A percentile compares a stretch with the other conserved stretches of the same genome.
These are phyloP conservation scores for Chaetophractus vellerosus DNA, from an alignment of 2,797 vertebrate genomes.

Conservation along the genomic window DNA sequence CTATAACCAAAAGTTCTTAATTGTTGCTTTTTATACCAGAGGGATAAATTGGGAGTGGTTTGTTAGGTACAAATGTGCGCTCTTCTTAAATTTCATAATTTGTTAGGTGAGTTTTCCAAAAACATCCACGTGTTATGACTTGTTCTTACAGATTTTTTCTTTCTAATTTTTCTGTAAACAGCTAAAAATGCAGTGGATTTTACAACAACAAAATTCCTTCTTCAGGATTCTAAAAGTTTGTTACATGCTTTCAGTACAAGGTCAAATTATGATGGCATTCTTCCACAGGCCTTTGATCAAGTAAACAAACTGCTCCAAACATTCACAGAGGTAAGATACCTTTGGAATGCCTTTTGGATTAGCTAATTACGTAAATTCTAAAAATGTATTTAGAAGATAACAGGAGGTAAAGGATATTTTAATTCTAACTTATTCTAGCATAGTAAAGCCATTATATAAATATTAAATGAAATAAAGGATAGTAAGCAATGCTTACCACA, in stretches of 20 bases:
- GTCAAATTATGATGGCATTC: constrained; percentile 90
- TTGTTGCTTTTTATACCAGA: constrained; percentile 57
- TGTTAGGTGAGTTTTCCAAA: constrained; percentile 28
- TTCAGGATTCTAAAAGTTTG: constrained; percentile 89
- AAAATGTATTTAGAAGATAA: background rate
- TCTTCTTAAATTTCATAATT: constrained; percentile 57
- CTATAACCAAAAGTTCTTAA: background rate
- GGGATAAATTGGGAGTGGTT: background rate
- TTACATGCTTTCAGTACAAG: constrained; percentile 90
- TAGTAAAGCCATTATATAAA: constrained; percentile 48
- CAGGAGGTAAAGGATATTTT: background rate
- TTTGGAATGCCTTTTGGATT: background rate
- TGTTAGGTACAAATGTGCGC: background rate
- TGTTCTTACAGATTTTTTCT: constrained; percentile 49
- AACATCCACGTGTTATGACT: constrained; percentile 1
- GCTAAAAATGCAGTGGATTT: constrained; percentile 85
- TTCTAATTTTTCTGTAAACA: constrained; percentile 76
- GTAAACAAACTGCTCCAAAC: constrained; percentile 86
- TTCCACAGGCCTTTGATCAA: constrained; percentile 87
- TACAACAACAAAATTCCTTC: constrained; percentile 80
- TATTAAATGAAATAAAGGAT: constrained; percentile 9
- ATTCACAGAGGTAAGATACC: constrained; percentile 86
- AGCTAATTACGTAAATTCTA: background rate
- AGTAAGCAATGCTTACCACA: background rate
- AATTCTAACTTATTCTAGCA: constrained; percentile 11